Conservation (phyloP, 2,797 vertebrate genomes). For the Miichthys miiuy region DNA sequence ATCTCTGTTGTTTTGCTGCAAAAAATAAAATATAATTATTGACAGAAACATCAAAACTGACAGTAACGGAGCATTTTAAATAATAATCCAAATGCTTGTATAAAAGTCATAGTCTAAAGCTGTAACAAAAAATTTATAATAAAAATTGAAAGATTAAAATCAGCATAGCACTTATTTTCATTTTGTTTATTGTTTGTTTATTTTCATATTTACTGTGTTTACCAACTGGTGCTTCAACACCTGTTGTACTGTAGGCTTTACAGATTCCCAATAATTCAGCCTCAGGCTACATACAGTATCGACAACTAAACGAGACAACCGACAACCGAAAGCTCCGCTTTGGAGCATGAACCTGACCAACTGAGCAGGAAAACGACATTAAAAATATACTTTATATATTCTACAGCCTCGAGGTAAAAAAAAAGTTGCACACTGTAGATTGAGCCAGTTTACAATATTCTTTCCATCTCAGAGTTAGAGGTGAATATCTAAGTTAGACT, state of each 20-base stretch:
- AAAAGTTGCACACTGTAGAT: background rate
- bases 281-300: slow-evolving; percentile 12
- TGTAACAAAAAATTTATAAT: background rate
- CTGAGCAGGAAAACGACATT: slow-evolving; percentile 29
- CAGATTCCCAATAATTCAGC: slow-evolving; percentile 28
- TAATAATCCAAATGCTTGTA: background rate
- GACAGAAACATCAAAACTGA: background rate
- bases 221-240: slow-evolving; percentile 33
- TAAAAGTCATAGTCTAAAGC: too few species aligned
- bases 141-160: slow-evolving; percentile 1
- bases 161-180: background rate
- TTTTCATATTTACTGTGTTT: slow-evolving; percentile 24
- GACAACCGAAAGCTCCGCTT: slow-evolving; percentile 7
- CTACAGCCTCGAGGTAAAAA: slow-evolving; percentile 20
- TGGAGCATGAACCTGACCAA: slow-evolving; percentile 15
- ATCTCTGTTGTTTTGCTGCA: background rate
- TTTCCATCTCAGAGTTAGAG: background rate
- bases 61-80: background rate
- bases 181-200: background rate
- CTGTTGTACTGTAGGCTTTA: slow-evolving; percentile 34
- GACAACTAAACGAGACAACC: slow-evolving; percentile 49
- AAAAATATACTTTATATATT: slow-evolving; percentile 26
- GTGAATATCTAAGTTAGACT: background rate
- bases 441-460: background rate
- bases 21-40: background rate